Evolutionary conservation across 2,888 invertebrate species (phyloP).

Genomic region (Leptinotarsa tumamoca): DNA sequence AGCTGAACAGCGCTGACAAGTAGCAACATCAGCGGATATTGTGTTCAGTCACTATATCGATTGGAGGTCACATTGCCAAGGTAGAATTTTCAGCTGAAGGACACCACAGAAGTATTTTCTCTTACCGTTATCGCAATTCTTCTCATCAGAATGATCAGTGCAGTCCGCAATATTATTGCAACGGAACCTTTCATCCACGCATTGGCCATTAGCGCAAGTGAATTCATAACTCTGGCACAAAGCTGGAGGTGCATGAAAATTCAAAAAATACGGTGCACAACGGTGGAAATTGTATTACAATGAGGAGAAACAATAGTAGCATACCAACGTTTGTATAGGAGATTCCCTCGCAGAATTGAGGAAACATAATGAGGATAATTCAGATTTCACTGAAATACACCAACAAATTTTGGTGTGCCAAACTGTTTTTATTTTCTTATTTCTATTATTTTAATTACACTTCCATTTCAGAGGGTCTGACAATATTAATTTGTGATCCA

Average conservation of each 20-base stretch:
- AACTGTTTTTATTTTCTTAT: too few relatives aligned
- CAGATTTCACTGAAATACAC: too few relatives aligned
- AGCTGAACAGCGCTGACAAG: neutral
- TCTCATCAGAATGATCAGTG: conserved; percentile 68
- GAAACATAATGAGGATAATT: too few relatives aligned
- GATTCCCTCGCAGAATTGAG: too few relatives aligned
- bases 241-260: conserved; percentile 50
- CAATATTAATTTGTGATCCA: too few relatives aligned
- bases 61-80: neutral
- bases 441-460: too few relatives aligned
- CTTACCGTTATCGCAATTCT: conserved; percentile 70
- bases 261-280: conserved; percentile 34
- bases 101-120: conserved; percentile 8
- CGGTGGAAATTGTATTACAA: neutral
- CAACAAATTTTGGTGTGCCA: too few relatives aligned
- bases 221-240: conserved; percentile 57
- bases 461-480: too few relatives aligned
- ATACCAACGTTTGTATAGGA: too few relatives aligned
- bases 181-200: conserved; percentile 64
- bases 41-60: neutral
- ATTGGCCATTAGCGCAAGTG: conserved; percentile 70
- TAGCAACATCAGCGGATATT: neutral
- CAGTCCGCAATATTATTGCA: conserved; percentile 67
- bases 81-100: neutral
- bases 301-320: neutral